Evolutionary conservation across 2,113 vertebrate species (phyloP).

Genomic region (Pseudorasbora parva): DNA sequence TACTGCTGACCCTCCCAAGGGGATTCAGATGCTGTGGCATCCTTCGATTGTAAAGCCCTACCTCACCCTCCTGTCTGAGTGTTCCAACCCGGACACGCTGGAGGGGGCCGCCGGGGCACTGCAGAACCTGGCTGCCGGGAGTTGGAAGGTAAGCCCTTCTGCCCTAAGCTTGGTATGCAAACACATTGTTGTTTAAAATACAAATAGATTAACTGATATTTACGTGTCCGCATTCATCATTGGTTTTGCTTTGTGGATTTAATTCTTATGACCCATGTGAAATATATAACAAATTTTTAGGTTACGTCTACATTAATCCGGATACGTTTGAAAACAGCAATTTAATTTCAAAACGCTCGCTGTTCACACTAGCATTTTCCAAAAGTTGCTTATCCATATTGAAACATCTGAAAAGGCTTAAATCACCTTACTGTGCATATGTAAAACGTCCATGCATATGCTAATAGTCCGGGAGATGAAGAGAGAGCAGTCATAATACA

Average conservation of each 20-base stretch:
- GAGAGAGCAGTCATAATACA: no score
- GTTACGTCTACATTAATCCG: no score
- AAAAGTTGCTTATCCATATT: no score
- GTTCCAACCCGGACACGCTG: constrained; percentile 98
- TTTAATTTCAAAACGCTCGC: no score
- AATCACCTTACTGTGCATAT: no score
- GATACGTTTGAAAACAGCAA: no score
- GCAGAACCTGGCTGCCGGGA: constrained; percentile 98
- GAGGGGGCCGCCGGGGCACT: constrained; percentile 97
- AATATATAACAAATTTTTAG: no score
- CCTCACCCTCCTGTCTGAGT: constrained; percentile 99
- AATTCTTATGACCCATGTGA: not conserved
- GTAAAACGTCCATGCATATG: no score
- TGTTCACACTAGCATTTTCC: no score
- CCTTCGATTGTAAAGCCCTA: constrained; percentile 99
- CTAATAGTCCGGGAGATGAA: no score
- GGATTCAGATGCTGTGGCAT: constrained; percentile 99
- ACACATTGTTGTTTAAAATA: not conserved
- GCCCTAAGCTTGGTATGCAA: not conserved
- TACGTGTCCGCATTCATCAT: not conserved
- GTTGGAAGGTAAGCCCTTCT: constrained; percentile 91
- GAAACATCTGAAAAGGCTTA: no score
- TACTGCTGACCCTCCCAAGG: constrained; percentile 93
- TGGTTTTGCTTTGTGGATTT: not conserved
- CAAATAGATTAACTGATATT: not conserved